These are phyloP conservation scores for Agrochola circellaris DNA, from an alignment of 2,888 invertebrate genomes.

Conservation along the genomic window DNA sequence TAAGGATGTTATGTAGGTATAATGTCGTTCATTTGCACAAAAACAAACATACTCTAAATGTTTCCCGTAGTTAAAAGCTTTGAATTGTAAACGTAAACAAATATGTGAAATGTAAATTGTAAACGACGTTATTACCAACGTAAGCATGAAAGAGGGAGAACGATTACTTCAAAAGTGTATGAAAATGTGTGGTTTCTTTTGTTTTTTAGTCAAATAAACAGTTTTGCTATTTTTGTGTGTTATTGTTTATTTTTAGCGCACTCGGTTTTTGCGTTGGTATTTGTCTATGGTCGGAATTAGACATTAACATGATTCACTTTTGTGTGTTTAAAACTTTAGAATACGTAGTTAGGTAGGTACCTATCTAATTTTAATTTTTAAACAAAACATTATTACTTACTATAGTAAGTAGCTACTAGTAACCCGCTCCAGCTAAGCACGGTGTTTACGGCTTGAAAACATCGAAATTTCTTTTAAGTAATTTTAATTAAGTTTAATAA, in stretches of 20 bases:
- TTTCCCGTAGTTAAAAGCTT: slow-evolving; percentile 31
- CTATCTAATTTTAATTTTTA: not conserved
- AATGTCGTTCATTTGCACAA: slow-evolving; percentile 18
- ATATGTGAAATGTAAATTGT: slow-evolving; percentile 17
- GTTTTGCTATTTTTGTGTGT: slow-evolving; percentile 24
- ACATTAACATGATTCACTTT: slow-evolving; percentile 19
- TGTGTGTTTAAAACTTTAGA: slow-evolving; percentile 11
- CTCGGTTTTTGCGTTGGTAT: slow-evolving; percentile 41
- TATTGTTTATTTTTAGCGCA: slow-evolving; percentile 41
- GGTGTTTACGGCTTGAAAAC: not conserved
- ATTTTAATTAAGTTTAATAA: no score
- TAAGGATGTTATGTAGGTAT: slow-evolving; percentile 27
- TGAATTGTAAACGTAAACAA: slow-evolving; percentile 42
- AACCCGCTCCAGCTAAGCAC: not conserved
- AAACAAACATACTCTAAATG: slow-evolving; percentile 33
- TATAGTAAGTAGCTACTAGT: not conserved
- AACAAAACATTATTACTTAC: not conserved
- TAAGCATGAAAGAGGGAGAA: slow-evolving; percentile 25
- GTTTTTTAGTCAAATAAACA: slow-evolving; percentile 23
- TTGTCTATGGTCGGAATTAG: slow-evolving; percentile 17
- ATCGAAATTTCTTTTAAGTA: not conserved
- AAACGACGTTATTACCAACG: slow-evolving; percentile 21
- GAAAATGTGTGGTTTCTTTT: slow-evolving; percentile 14
- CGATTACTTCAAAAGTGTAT: not conserved
- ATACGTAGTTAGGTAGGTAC: not conserved